These are phyloP conservation scores for Anguilla marmorata DNA, from an alignment of 2,797 vertebrate species.

Conservation along the genomic window DNA sequence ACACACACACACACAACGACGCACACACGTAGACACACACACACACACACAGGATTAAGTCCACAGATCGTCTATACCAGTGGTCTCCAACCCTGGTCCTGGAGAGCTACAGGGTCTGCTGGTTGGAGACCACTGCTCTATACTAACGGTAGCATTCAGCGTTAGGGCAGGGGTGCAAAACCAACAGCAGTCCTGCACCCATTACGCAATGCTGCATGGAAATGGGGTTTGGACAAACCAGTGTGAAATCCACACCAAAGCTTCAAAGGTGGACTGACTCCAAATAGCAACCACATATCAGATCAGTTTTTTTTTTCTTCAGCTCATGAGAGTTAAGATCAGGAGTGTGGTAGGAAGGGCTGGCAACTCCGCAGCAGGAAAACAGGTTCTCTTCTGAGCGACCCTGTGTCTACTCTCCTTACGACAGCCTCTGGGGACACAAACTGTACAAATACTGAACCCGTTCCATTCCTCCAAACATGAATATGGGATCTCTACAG, in stretches of 20 bases:
- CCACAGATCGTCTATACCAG: too few relatives aligned
- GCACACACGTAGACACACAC: not conserved
- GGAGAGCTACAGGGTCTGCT: not conserved
- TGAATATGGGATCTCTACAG: not conserved
- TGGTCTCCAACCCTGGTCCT: too few relatives aligned
- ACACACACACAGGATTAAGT: not conserved
- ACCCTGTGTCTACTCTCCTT: not conserved
- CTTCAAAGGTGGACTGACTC: not conserved
- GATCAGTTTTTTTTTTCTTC: too few relatives aligned
- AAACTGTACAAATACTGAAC: not conserved
- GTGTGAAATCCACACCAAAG: not conserved
- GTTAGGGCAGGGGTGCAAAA: not conserved
- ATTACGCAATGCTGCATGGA: not conserved
- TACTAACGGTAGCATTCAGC: not conserved
- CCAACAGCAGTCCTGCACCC: not conserved
- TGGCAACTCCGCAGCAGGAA: not conserved
- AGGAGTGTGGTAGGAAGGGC: not conserved
- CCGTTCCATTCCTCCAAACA: not conserved
- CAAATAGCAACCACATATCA: too few relatives aligned
- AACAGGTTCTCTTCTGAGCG: not conserved
- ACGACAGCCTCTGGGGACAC: not conserved
- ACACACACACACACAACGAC: not conserved
- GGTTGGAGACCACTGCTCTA: not conserved
- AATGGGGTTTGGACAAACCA: not conserved
- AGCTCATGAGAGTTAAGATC: not conserved